These are phyloP conservation scores for Alligator mississippiensis DNA, from an alignment of 2,113 vertebrate genomes.

Conservation along the genomic window DNA sequence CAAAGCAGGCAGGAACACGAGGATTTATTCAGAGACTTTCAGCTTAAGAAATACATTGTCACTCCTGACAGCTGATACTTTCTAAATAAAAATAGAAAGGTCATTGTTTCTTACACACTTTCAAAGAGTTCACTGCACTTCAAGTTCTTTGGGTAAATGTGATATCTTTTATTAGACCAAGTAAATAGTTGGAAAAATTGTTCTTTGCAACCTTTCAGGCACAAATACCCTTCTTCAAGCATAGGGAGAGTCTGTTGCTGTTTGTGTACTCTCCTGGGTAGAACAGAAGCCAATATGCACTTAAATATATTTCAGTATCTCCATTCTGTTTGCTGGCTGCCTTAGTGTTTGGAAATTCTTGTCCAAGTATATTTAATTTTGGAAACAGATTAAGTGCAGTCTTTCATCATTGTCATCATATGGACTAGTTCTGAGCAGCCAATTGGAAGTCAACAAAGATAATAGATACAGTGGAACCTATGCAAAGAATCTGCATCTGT, in stretches of 20 bases:
- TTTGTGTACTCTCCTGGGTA: too few species aligned
- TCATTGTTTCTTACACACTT: slow-evolving; percentile 16
- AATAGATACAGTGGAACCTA: not conserved
- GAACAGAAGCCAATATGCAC: not conserved
- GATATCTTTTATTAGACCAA: too few species aligned
- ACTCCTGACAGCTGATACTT: not conserved
- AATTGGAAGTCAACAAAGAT: not conserved
- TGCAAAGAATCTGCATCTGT: slow-evolving; percentile 6
- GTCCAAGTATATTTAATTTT: not conserved
- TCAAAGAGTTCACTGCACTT: slow-evolving; percentile 8
- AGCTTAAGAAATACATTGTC: not conserved
- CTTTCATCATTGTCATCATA: not conserved
- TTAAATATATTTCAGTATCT: slow-evolving; percentile 23
- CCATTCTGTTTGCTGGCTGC: not conserved
- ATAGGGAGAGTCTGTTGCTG: too few species aligned
- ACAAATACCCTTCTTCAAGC: too few species aligned
- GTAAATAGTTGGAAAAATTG: too few species aligned
- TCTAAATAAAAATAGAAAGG: slow-evolving; percentile 15
- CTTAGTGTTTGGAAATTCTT: not conserved
- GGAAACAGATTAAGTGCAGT: not conserved
- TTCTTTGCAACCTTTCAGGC: too few species aligned
- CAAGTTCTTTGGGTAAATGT: too few species aligned
- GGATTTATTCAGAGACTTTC: not conserved
- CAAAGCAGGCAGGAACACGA: slow-evolving; percentile 3
- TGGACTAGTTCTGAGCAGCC: not conserved